Percentiles rank a stretch among this genome's conserved stretches.
Conservation (phyloP, 2,113 vertebrate genomes). For the Geococcyx californianus region DNA sequence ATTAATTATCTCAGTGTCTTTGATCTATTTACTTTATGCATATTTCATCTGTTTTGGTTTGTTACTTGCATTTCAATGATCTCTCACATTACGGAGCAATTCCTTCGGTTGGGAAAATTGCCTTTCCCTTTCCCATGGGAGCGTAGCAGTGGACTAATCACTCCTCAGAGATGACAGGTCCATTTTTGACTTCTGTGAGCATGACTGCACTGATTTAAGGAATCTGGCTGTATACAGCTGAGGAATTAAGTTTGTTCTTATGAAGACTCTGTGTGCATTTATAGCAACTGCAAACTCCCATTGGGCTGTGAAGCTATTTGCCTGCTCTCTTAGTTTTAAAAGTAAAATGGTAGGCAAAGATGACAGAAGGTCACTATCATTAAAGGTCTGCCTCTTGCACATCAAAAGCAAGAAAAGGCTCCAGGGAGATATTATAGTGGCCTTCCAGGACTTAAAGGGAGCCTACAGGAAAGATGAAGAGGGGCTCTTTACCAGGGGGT, state of each 20-base stretch:
- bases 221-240: constrained; percentile 23
- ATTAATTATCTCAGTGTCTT: constrained; percentile 63
- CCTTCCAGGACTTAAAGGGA: too few species aligned
- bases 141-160: background rate
- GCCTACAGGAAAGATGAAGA: too few species aligned
- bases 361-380: background rate
- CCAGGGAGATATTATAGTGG: too few species aligned
- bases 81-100: constrained; percentile 15
- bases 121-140: constrained; percentile 64
- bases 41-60: constrained; percentile 66
- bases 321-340: background rate
- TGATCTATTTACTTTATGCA: constrained; percentile 58
- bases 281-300: background rate
- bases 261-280: background rate
- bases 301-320: background rate
- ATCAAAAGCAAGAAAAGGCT: background rate
- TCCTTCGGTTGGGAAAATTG: constrained; percentile 53
- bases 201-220: constrained; percentile 47
- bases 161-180: constrained; percentile 35
- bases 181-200: constrained; percentile 52
- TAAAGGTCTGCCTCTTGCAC: background rate
- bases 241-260: background rate
- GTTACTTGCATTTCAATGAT: constrained; percentile 62
- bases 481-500: too few species aligned
- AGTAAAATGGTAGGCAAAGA: background rate